Evolutionary conservation across 1,140 invertebrate species (phyloP).

Genomic region (Bombus pyrosoma): DNA sequence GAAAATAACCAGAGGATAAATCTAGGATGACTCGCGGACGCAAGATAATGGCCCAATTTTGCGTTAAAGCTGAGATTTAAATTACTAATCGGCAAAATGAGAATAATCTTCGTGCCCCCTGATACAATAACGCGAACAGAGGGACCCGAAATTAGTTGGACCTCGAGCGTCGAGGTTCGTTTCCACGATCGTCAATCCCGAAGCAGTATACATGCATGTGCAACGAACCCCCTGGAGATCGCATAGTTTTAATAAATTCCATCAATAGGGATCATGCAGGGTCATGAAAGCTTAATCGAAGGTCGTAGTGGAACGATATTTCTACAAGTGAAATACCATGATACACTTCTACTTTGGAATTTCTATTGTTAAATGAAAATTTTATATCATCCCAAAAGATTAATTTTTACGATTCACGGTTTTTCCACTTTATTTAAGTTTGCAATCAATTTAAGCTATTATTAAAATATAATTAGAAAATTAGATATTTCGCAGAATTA

Average conservation of each 20-base stretch:
- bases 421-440: not conserved
- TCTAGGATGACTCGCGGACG: not conserved
- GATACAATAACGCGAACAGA: constrained; percentile 14
- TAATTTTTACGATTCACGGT: not conserved
- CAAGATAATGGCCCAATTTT: not conserved
- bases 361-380: not conserved
- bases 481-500: not conserved
- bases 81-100: constrained; percentile 31
- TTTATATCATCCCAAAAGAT: not conserved
- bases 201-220: constrained; percentile 26
- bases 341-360: not conserved
- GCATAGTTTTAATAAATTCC: constrained; percentile 38
- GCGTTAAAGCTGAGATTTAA: not conserved
- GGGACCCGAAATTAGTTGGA: constrained; percentile 59
- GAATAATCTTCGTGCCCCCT: constrained; percentile 36
- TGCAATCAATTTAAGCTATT: not conserved
- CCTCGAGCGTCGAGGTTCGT: constrained; percentile 44
- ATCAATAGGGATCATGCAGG: constrained; percentile 15
- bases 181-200: constrained; percentile 44
- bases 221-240: not conserved
- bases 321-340: not conserved
- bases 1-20: not conserved
- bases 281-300: not conserved
- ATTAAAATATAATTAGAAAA: not conserved
- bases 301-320: not conserved